phyloP scores from a whole-genome alignment of 2,797 vertebrate species.

The Pseudocheirus occidentalis region DNA sequence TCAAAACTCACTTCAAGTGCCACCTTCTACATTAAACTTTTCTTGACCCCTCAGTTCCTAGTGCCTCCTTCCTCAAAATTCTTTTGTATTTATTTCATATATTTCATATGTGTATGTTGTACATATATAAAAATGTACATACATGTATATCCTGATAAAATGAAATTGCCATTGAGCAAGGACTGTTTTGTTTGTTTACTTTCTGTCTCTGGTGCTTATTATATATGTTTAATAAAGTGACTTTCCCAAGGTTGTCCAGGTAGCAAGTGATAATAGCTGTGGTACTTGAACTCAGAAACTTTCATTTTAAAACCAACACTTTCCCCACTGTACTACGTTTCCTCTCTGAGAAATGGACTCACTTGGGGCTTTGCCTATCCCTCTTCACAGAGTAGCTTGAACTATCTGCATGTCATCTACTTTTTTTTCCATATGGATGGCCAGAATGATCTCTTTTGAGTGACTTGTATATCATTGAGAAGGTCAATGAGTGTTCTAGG shows the following conservation, averaged over 20 bases:
- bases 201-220: background rate
- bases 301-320: background rate
- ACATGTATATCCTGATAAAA: background rate
- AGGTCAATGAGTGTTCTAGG: background rate
- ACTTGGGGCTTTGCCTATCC: background rate
- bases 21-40: background rate
- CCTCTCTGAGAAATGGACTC: background rate
- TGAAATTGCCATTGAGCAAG: background rate
- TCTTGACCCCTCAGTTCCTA: background rate
- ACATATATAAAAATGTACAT: background rate
- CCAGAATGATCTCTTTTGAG: background rate
- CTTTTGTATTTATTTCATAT: background rate
- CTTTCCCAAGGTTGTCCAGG: background rate
- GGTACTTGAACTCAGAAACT: background rate
- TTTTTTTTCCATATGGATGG: background rate
- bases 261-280: background rate
- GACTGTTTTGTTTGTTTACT: background rate
- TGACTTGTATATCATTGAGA: background rate
- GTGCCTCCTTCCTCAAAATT: background rate
- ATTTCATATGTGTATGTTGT: background rate
- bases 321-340: background rate
- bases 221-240: background rate
- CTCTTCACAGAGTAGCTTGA: background rate
- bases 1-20: background rate
- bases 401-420: background rate